These are phyloP conservation scores for Crax fasciolata DNA, from an alignment of 2,797 vertebrate genomes.

Conservation along the genomic window DNA sequence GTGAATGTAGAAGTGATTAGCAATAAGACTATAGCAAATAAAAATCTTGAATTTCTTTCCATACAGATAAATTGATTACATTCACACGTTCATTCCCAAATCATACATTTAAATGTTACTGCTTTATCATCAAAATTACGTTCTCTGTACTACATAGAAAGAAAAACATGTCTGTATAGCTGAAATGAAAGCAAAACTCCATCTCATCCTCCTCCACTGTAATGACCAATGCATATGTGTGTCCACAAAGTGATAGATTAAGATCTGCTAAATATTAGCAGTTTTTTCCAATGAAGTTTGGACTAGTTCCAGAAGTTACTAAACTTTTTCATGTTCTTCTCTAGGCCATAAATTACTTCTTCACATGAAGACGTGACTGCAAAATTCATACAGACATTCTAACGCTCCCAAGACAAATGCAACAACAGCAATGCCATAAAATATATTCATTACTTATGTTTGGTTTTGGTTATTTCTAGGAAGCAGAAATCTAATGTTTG, in stretches of 20 bases:
- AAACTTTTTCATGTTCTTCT: neutral
- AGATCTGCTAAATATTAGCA: neutral
- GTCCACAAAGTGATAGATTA: neutral
- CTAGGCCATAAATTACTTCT: slow-evolving; percentile 28
- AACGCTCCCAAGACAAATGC: neutral
- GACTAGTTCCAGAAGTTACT: slow-evolving; percentile 11
- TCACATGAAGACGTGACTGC: slow-evolving; percentile 33
- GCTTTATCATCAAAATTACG: neutral
- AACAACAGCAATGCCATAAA: slow-evolving; percentile 33
- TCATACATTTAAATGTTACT: neutral
- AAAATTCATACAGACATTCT: slow-evolving; percentile 49
- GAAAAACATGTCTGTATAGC: neutral
- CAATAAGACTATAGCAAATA: neutral
- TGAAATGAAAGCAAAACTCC: neutral
- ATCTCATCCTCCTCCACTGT: neutral
- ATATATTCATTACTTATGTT: slow-evolving; percentile 48
- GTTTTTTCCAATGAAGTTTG: neutral
- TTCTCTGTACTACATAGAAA: neutral
- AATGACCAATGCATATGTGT: neutral
- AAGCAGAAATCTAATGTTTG: slow-evolving; percentile 29
- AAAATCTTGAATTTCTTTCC: neutral
- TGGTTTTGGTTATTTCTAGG: neutral
- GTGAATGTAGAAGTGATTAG: neutral
- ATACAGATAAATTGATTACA: neutral
- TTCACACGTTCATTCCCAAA: neutral